Conservation (phyloP, 2,797 vertebrate genomes). For the Semaprochilodus insignis region DNA sequence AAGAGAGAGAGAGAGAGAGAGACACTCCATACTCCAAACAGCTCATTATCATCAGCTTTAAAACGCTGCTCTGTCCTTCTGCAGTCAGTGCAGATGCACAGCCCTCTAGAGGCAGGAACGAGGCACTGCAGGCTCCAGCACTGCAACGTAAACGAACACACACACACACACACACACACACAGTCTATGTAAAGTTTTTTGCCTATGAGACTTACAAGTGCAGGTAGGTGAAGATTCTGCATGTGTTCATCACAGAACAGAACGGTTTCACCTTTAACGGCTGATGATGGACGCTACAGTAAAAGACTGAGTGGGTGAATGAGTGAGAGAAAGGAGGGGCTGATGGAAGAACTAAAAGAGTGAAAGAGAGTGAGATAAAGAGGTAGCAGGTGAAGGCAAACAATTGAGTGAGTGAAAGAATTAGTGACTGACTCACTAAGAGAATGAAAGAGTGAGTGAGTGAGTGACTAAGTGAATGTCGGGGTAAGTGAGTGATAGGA, state of each 20-base stretch:
- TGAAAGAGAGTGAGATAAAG: too few relatives aligned
- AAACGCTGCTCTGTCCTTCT: not conserved
- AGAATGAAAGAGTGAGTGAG: not conserved
- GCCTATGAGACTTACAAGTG: too few relatives aligned
- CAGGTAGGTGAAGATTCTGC: not conserved
- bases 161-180: too few relatives aligned
- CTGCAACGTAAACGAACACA: not conserved
- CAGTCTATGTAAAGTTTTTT: too few relatives aligned
- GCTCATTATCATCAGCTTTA: not conserved
- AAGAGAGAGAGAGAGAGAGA: not conserved
- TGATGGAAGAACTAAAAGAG: too few relatives aligned
- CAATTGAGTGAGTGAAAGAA: not conserved
- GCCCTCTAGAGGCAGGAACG: conserved; percentile 46
- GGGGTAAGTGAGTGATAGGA: too few relatives aligned
- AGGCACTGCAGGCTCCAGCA: not conserved
- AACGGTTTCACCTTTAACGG: too few relatives aligned
- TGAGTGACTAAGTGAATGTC: not conserved
- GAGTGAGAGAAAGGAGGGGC: too few relatives aligned
- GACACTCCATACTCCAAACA: not conserved
- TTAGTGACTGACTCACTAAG: not conserved
- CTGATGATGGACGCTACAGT: too few relatives aligned
- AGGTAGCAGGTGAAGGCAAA: too few relatives aligned
- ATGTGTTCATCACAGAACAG: not conserved
- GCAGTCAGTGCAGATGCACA: conserved; percentile 11
- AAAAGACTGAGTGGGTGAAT: too few relatives aligned